Evolutionary conservation across 1,140 invertebrate genomes (phyloP).

Genomic region (Ostrea denselamellosa): DNA sequence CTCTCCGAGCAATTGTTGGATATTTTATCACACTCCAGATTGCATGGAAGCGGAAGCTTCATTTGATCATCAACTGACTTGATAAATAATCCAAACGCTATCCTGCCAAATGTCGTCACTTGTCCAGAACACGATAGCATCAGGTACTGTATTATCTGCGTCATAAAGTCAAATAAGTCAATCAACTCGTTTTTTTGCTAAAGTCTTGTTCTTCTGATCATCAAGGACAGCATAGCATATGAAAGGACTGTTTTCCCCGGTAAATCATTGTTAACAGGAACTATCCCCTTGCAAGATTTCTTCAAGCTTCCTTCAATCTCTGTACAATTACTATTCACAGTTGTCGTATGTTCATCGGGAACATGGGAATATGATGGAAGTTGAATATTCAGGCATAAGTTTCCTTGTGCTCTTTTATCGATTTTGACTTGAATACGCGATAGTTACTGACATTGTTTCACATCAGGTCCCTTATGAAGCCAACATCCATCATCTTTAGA

Average conservation of each 20-base stretch:
- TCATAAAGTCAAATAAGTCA: neutral
- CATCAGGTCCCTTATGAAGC: neutral
- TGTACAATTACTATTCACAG: constrained; percentile 45
- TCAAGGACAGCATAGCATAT: constrained; percentile 48
- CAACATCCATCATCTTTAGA: neutral
- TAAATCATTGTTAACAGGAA: constrained; percentile 40
- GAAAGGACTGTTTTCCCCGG: neutral
- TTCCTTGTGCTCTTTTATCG: constrained; percentile 26
- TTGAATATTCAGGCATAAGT: constrained; percentile 11
- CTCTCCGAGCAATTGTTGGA: too few species aligned
- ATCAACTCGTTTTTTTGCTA: constrained; percentile 44
- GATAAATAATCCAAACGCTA: constrained; percentile 7
- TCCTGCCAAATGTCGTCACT: neutral
- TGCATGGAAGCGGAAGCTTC: constrained; percentile 13
- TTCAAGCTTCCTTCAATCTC: constrained; percentile 25
- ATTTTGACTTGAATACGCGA: neutral
- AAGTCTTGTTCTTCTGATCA: constrained; percentile 49
- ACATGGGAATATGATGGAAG: neutral
- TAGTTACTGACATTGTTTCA: constrained; percentile 39
- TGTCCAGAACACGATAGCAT: constrained; percentile 33
- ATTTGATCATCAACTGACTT: neutral
- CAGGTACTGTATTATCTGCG: constrained; percentile 2
- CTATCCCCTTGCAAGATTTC: constrained; percentile 58
- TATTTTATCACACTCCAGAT: constrained; percentile 12
- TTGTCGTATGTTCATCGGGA: constrained; percentile 22